Conservation (phyloP, 2,113 vertebrate genomes). For the Eretmochelys imbricata region DNA sequence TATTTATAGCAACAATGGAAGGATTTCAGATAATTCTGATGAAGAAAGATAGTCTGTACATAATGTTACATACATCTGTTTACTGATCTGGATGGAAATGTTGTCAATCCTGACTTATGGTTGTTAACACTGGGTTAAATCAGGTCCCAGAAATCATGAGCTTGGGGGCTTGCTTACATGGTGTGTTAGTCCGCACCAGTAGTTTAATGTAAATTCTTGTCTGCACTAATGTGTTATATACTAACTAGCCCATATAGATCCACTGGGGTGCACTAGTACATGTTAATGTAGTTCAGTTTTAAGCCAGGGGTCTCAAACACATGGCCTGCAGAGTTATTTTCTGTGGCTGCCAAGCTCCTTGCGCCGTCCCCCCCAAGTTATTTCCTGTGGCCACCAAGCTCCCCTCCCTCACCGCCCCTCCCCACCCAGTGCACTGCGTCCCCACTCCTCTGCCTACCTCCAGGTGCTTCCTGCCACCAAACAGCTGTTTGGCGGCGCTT, state of each 20-base stretch:
- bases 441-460: no score
- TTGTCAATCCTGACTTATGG: background rate
- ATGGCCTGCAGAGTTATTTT: no score
- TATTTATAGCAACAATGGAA: background rate
- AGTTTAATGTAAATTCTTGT: background rate
- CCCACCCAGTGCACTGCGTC: no score
- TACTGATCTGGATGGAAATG: background rate
- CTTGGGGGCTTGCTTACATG: background rate
- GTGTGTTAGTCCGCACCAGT: background rate
- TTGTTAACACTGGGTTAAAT: background rate
- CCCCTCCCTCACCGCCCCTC: no score
- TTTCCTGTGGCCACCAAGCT: no score
- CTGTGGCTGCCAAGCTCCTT: no score
- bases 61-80: background rate
- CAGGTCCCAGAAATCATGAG: background rate
- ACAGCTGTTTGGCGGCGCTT: no score
- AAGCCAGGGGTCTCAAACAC: no score
- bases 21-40: background rate
- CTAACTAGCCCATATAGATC: background rate
- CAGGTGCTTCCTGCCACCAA: no score
- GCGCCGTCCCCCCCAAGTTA: no score
- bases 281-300: no score
- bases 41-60: background rate
- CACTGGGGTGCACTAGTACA: no score
- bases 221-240: background rate